Evolutionary conservation across 2,797 vertebrate genomes (phyloP).

Genomic region (Acanthurus tractus): DNA sequence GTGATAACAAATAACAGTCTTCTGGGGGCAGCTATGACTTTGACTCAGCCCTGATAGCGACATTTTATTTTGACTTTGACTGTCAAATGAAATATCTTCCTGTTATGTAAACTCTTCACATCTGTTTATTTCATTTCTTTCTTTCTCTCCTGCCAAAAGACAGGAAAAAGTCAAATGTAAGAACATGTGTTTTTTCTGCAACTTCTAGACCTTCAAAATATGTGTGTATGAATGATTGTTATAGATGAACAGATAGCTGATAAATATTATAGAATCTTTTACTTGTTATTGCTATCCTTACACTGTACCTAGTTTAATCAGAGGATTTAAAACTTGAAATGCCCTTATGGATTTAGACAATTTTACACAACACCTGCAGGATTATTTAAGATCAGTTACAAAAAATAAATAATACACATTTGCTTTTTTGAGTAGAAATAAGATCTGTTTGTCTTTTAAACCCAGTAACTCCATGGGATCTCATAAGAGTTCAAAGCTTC

Average conservation of each 20-base stretch:
- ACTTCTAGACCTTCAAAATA: neutral
- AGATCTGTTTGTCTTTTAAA: conserved; percentile 22
- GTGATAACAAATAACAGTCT: conserved; percentile 30
- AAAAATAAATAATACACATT: neutral
- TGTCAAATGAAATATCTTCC: neutral
- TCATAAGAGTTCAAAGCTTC: conserved; percentile 31
- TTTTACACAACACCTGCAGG: neutral
- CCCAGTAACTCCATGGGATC: conserved; percentile 3
- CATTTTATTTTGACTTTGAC: conserved; percentile 23
- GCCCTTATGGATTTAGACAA: neutral
- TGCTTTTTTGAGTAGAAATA: neutral
- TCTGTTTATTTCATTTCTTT: conserved; percentile 16
- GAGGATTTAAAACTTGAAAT: neutral
- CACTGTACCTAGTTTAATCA: neutral
- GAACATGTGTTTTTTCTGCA: neutral
- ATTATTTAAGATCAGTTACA: conserved; percentile 7
- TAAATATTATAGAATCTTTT: neutral
- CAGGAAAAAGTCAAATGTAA: neutral
- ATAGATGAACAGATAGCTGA: neutral
- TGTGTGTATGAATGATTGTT: neutral
- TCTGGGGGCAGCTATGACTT: conserved; percentile 15
- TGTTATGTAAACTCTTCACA: neutral
- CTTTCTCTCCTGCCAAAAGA: neutral
- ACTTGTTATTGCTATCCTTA: neutral
- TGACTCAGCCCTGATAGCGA: neutral